Evolutionary conservation across 1,140 invertebrate genomes (phyloP), one percentile per base, ranked within the genome.

Genomic region (Sycobia sp.): DNA sequence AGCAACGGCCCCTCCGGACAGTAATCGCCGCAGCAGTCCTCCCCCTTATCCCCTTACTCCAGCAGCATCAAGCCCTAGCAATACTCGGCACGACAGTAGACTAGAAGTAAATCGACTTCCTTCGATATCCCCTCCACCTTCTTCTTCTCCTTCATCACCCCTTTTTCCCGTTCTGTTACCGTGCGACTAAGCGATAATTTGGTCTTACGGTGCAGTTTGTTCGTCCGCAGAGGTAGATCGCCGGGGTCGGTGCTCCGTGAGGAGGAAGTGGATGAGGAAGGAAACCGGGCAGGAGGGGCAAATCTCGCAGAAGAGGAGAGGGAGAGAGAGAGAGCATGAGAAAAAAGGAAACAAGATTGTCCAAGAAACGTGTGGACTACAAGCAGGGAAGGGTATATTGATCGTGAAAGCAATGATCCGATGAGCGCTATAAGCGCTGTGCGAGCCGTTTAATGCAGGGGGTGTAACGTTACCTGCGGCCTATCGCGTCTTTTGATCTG

Each of bases 121-220:
- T 11, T 32, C 8, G 16, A 43, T 20, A 22, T 14, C 32, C 29
- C 3, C 11, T 32, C 27, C 4, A 4, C n/a, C 9, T 25, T 18
- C 20, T 18, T 14, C 36, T 51, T 29, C 23, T 41, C 44, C 20
- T 13, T n/a, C n/a, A n/a, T n/a, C n/a, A 38, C 14, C 34, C 50
- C n/a, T n/a, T n/a, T n/a, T n/a, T n/a, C n/a, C n/a, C n/a, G n/a
- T n/a, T n/a, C n/a, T n/a, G n/a, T n/a, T n/a, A n/a, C 29, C 29
- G 29, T 66, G 57, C 55, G 60, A 68, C 54, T 66, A 69, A 69
- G 67, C 67, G 71, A 72, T 71, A 72, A 72, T 72, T 72, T 71
- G 67, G 66, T 68, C 66, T 69, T 71, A 68, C 68, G 62, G 58
- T 69, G 67, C 68, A 71, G 67, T 69, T 72, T 68, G 69, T 68